Conservation (phyloP, 92 coral and sea anemone species). For the Zoanthus sansibaricus region DNA sequence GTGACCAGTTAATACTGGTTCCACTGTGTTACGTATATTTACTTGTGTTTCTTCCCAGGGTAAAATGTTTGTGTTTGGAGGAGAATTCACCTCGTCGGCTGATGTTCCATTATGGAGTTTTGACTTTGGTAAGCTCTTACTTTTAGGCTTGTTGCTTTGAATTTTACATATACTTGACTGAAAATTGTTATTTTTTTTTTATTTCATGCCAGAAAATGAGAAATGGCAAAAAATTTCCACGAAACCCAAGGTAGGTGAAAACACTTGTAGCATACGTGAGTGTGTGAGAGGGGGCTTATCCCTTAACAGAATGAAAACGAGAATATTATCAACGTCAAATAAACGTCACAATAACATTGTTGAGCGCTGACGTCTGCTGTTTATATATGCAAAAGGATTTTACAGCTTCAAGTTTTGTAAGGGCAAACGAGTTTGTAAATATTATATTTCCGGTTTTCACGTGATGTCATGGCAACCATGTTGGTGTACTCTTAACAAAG, state of each 20-base stretch:
- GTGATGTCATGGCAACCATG: no score
- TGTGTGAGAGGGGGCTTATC: not conserved
- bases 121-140: slow-evolving; percentile 74
- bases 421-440: no score
- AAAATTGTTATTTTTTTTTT: not conserved
- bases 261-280: not conserved
- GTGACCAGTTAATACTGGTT: no score
- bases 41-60: slow-evolving; percentile 62
- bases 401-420: no score
- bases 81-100: slow-evolving; percentile 86
- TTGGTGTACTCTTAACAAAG: no score
- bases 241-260: slow-evolving; percentile 21
- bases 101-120: slow-evolving; percentile 93
- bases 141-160: not conserved
- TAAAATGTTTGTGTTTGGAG: slow-evolving; percentile 91
- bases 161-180: not conserved
- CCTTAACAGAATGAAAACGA: no score
- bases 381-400: no score
- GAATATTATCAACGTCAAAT: no score
- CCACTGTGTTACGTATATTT: no score
- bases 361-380: no score
- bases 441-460: no score
- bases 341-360: no score
- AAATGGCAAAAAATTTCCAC: slow-evolving; percentile 37
- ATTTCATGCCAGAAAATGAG: slow-evolving; percentile 13